Percentiles rank a stretch among this genome's conserved stretches.
Conservation (phyloP, 2,113 vertebrate species). For the Syrrhaptes paradoxus region DNA sequence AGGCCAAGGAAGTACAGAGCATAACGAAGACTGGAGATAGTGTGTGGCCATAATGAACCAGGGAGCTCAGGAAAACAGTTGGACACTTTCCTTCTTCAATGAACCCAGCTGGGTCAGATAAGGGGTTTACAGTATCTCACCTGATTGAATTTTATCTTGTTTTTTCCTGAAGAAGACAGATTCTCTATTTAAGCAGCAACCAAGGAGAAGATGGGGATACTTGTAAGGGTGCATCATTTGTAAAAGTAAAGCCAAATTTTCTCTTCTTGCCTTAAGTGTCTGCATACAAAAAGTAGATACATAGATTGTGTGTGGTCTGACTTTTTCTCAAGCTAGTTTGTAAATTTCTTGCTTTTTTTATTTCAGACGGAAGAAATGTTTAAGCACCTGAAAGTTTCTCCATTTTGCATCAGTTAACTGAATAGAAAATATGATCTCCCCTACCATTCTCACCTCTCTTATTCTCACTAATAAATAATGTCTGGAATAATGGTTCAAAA, state of each 20-base stretch:
- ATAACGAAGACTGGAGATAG: neutral
- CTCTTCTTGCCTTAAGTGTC: neutral
- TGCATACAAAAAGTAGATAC: neutral
- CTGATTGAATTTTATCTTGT: neutral
- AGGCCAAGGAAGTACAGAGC: neutral
- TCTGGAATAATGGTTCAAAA: neutral
- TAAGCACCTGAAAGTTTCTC: neutral
- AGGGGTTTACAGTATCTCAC: neutral
- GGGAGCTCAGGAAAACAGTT: neutral
- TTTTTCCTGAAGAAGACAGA: neutral
- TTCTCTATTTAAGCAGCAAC: neutral
- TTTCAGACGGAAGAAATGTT: neutral
- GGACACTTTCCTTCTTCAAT: neutral
- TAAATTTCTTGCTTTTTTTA: neutral
- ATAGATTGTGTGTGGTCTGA: neutral
- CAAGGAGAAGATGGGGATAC: neutral
- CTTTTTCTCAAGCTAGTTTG: neutral
- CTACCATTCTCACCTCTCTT: neutral
- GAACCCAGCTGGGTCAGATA: neutral
- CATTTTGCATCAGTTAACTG: neutral
- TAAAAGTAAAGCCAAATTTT: neutral
- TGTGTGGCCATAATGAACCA: neutral
- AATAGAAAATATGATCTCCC: neutral
- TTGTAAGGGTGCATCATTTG: neutral
- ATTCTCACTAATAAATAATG: neutral